Conservation (phyloP, 2,797 vertebrate species). For the Falco rusticolus region DNA sequence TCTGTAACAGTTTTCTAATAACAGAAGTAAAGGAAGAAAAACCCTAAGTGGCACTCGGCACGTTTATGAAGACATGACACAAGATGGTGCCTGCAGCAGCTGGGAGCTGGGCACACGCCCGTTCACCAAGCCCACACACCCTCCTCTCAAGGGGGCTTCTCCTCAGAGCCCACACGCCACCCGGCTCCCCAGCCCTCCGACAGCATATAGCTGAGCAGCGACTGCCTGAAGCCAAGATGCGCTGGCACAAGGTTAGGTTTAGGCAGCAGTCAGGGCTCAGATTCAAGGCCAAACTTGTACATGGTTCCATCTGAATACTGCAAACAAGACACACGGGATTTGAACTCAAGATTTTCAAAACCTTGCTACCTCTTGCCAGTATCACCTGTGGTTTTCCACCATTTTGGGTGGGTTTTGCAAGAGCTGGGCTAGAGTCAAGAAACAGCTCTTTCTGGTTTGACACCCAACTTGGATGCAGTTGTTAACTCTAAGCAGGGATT, state of each 20-base stretch:
- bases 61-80: rapidly evolving
- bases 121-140: background rate
- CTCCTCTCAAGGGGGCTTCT: background rate
- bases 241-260: background rate
- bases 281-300: background rate
- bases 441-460: background rate
- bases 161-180: rapidly evolving
- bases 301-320: rapidly evolving
- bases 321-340: background rate
- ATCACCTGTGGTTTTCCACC: background rate
- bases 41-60: rapidly evolving
- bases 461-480: constrained; percentile 28
- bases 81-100: background rate
- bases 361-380: background rate
- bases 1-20: background rate
- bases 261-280: background rate
- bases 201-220: background rate
- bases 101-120: background rate
- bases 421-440: background rate
- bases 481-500: background rate
- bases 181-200: background rate
- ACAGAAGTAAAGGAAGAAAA: background rate
- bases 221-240: rapidly evolving
- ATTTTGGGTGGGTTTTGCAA: background rate
- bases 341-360: background rate